Percentiles rank a stretch among this genome's conserved stretches.
phyloP scores from a whole-genome alignment of 1,140 invertebrate species.

The Leptestheria dahalacensis region DNA sequence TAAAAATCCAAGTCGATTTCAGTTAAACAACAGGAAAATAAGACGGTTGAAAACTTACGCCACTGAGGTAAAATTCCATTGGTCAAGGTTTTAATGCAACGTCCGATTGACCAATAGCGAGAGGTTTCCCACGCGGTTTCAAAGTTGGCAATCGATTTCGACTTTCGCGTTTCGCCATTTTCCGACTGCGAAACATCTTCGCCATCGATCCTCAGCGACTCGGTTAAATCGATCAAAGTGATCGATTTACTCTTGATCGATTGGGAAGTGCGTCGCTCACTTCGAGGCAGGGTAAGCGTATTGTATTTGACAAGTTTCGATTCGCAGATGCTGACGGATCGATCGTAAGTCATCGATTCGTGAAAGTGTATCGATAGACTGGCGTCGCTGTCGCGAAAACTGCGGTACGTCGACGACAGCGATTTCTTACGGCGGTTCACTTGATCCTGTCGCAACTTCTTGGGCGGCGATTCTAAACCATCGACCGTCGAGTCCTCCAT shows the following conservation, averaged over 20 bases:
- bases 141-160: neutral
- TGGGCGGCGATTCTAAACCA: neutral
- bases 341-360: slow-evolving; percentile 2
- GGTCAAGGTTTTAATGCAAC: neutral
- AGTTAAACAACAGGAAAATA: no score
- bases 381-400: slow-evolving; percentile 33
- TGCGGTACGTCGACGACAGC: slow-evolving; percentile 33
- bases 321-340: slow-evolving; percentile 31
- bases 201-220: slow-evolving; percentile 11
- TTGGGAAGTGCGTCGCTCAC: no score
- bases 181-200: slow-evolving; percentile 11
- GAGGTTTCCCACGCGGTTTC: neutral
- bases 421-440: neutral
- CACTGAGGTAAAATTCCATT: neutral
- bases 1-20: no score
- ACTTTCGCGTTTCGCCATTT: neutral
- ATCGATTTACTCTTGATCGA: slow-evolving; percentile 19
- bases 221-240: neutral
- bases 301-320: no score
- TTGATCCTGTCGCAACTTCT: neutral
- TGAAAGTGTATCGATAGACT: slow-evolving; percentile 10
- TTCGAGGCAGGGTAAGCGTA: no score
- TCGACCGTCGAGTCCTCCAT: neutral
- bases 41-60: neutral
- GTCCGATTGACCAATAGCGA: neutral